phyloP scores from a whole-genome alignment of 2,888 invertebrate genomes.

The Andrena dorsata region DNA sequence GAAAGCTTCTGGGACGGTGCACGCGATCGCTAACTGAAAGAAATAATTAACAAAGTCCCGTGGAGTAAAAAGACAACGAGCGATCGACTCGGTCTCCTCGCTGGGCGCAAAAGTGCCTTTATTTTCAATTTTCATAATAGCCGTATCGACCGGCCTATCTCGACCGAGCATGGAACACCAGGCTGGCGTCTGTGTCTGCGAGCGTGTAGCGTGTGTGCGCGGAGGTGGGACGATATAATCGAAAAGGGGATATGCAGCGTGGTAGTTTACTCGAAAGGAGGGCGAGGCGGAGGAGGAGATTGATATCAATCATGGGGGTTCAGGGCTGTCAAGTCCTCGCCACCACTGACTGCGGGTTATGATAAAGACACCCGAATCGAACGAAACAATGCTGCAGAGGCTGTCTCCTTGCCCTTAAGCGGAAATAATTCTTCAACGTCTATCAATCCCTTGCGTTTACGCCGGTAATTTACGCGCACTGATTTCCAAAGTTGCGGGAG shows the following conservation, averaged over 20 bases:
- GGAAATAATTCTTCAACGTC: slow-evolving; percentile 15
- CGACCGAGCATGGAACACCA: slow-evolving; percentile 34
- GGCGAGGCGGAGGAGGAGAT: slow-evolving; percentile 48
- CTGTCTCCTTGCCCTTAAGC: slow-evolving; percentile 32
- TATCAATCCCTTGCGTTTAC: background rate
- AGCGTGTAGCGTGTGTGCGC: slow-evolving; percentile 7
- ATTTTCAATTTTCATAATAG: slow-evolving; percentile 78
- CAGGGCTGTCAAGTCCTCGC: slow-evolving; percentile 71
- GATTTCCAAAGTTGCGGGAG: too few relatives aligned
- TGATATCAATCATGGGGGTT: slow-evolving; percentile 78
- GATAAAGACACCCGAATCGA: slow-evolving; percentile 75
- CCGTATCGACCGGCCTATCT: slow-evolving; percentile 68
- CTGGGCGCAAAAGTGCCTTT: slow-evolving; percentile 65
- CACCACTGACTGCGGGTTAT: slow-evolving; percentile 62
- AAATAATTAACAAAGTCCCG: slow-evolving; percentile 55
- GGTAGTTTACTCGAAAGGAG: slow-evolving; percentile 51
- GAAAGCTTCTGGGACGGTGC: background rate
- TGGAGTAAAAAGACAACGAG: slow-evolving; percentile 16
- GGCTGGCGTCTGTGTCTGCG: background rate
- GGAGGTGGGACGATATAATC: slow-evolving; percentile 69
- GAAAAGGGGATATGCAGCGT: slow-evolving; percentile 66
- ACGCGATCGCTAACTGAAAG: slow-evolving; percentile 39
- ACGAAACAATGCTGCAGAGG: slow-evolving; percentile 59
- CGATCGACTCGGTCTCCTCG: slow-evolving; percentile 45
- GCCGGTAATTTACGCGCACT: slow-evolving; percentile 12